Percentiles rank a stretch among this genome's conserved stretches.
Conservation (phyloP, 2,113 vertebrate genomes). For the Leptocoma aspasia region DNA sequence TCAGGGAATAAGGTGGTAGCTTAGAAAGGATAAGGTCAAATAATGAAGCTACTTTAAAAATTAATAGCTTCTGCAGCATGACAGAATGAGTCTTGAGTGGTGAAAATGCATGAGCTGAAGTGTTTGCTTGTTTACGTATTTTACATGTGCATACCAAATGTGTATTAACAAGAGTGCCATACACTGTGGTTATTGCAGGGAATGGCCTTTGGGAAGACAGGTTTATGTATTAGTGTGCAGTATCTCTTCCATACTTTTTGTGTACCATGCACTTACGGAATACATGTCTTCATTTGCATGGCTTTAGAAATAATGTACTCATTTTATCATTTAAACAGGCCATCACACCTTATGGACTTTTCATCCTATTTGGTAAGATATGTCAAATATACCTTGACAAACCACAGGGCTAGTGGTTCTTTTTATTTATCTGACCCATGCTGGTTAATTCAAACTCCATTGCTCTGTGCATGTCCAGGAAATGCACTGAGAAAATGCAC, state of each 20-base stretch:
- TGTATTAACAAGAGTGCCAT: background rate
- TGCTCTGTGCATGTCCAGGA: background rate
- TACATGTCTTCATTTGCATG: background rate
- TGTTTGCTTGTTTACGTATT: background rate
- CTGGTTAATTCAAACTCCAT: background rate
- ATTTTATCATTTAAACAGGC: constrained; percentile 74
- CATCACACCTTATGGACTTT: constrained; percentile 83
- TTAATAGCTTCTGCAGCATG: background rate
- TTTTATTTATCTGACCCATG: background rate
- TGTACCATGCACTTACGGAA: background rate
- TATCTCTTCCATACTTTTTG: background rate
- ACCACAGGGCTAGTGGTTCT: background rate
- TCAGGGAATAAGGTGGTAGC: background rate
- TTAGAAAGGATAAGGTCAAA: background rate
- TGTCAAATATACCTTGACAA: background rate
- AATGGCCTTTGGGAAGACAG: background rate
- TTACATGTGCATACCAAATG: background rate
- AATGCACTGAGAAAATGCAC: background rate
- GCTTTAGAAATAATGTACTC: constrained; percentile 14
- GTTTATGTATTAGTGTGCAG: background rate
- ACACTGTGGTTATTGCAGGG: background rate
- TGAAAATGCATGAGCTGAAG: background rate
- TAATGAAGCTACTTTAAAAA: background rate
- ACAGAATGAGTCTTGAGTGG: background rate
- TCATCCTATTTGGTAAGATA: constrained; percentile 88